These are phyloP conservation scores for Epicampocera succincta DNA, from an alignment of 2,888 invertebrate species.

Conservation along the genomic window DNA sequence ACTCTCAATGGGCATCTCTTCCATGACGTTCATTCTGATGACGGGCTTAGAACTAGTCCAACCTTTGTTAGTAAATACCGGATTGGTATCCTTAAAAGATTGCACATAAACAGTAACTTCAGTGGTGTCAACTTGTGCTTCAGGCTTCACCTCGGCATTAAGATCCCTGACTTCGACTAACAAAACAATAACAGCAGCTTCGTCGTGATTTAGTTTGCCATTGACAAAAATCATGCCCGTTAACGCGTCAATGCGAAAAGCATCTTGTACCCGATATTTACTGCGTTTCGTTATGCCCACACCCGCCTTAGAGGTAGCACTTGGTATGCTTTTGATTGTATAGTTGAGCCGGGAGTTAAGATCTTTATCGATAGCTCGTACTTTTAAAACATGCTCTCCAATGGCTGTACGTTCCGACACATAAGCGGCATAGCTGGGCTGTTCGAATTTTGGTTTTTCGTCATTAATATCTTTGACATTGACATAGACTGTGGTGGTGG, in stretches of 20 bases:
- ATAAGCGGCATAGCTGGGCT: conserved; percentile 85
- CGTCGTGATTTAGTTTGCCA: conserved; percentile 87
- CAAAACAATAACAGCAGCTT: conserved; percentile 88
- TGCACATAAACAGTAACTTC: conserved; percentile 90
- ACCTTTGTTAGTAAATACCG: conserved; percentile 87
- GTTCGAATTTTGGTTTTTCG: conserved; percentile 89
- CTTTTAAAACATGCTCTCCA: conserved; percentile 85
- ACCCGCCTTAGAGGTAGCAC: conserved; percentile 89
- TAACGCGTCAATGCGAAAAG: conserved; percentile 87
- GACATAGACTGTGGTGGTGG: conserved; percentile 88
- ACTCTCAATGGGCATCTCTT: conserved; percentile 89
- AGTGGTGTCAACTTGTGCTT: conserved; percentile 85
- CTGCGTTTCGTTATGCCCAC: conserved; percentile 85
- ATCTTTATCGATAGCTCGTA: conserved; percentile 88
- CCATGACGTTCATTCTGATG: conserved; percentile 86
- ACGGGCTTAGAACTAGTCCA: conserved; percentile 88
- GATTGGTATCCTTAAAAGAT: conserved; percentile 89
- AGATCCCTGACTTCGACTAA: conserved; percentile 87
- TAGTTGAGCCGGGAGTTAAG: conserved; percentile 86
- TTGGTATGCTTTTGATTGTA: conserved; percentile 86
- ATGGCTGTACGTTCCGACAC: conserved; percentile 87
- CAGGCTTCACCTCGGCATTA: conserved; percentile 86
- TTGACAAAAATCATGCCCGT: conserved; percentile 87
- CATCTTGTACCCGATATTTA: conserved; percentile 85
- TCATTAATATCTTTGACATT: conserved; percentile 90